Evolutionary conservation across 2,797 vertebrate species (phyloP).

Genomic region (Dicrostonyx torquatus): DNA sequence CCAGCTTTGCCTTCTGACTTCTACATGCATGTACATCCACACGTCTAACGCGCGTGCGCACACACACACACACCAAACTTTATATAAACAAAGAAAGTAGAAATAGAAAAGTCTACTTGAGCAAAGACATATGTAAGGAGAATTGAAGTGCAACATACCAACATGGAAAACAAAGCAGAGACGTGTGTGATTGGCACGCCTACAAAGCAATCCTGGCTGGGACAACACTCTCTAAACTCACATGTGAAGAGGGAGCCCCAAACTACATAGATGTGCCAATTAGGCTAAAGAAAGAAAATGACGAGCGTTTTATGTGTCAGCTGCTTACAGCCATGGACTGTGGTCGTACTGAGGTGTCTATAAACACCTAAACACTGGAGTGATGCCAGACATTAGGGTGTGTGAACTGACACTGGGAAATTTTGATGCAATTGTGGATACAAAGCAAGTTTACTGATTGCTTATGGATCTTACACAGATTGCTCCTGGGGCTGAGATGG

Average conservation of each 20-base stretch:
- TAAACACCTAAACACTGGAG: slow-evolving; percentile 1
- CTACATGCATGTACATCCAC: not conserved
- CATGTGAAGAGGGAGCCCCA: not conserved
- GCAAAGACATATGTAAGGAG: not conserved
- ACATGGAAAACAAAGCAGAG: not conserved
- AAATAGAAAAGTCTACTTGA: not conserved
- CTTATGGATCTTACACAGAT: not conserved
- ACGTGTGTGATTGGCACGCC: not conserved
- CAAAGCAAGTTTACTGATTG: not conserved
- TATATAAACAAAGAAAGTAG: not conserved
- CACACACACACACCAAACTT: not conserved
- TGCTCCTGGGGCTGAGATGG: not conserved
- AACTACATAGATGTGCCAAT: not conserved
- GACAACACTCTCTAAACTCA: not conserved
- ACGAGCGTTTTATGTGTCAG: not conserved
- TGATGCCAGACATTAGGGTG: not conserved
- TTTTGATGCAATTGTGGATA: not conserved
- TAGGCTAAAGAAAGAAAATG: slow-evolving; percentile 19
- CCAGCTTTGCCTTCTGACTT: not conserved
- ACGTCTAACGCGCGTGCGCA: not conserved
- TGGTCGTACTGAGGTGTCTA: not conserved
- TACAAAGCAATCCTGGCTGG: not conserved
- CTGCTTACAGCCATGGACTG: not conserved
- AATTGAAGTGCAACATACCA: not conserved
- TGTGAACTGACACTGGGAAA: not conserved